Base-by-base conservation (phyloP, 2,888 invertebrate species). In the Caenorhabditis sp. region DNA sequence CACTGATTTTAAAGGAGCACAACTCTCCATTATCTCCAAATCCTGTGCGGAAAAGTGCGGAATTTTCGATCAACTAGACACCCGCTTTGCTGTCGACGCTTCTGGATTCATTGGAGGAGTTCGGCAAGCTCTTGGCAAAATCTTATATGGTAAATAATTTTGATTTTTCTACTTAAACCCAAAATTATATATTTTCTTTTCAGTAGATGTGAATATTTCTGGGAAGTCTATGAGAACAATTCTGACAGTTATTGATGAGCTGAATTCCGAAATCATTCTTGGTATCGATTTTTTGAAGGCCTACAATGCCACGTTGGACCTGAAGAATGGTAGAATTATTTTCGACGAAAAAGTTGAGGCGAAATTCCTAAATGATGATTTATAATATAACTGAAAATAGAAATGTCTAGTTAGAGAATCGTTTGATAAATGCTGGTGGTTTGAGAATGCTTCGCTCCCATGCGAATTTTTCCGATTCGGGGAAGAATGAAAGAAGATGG, bases 201-300 rank as follows among this genome's bases (percentile, higher is more conserved):
- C 58, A 70, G 66, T 66, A 12, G 70, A 70, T 26, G 38, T 66
- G 3, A 59, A 62, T 26, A 50, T 70, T 17, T 27, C 54, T 12
- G 59, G 59, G 10, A 43, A 49, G 5, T 43, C 43, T 1, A 17
- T 70, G 7, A 63, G 59, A 5, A 59, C 59, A 12, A 63, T 70
- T 3, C 31, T 70, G 8, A 66, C 70, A 5, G 66, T 70, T 56
- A 57, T 67, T 53, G 63, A 62, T 12, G 61, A 61, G 2, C 20
- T 57, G 17, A 25, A 8, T 4, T 23, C 21, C 14, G 38, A 43
- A 1, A 59, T 70, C 7, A 67, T 70, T 21, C 59, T 70, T 36
- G 70, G 70, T 5, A 59, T 67, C 17, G 70, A 70, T 63, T 58
- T 67, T 26, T 26, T 70, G 20, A 70, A 31, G 2, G 52, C 59